Evolutionary conservation across 2,888 invertebrate genomes (phyloP), one percentile per base, ranked within the genome.

Genomic region (Azorinus chamasolen): DNA sequence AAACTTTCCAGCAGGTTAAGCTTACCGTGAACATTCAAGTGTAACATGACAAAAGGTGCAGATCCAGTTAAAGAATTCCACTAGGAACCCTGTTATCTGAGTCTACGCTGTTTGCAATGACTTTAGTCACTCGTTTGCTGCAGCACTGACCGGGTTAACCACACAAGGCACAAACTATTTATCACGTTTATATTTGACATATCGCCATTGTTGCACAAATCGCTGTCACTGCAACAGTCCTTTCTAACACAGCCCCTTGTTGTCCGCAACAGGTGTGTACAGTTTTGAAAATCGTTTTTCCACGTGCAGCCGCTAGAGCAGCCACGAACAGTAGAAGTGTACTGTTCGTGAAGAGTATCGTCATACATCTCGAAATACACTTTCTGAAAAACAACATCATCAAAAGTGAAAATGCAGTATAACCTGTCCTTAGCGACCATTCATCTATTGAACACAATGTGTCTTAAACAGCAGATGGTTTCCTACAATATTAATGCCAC

Each of bases 371-470:
- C 83, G 58, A 85, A 87, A 46, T 83, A 77, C 10, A 87, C 88
- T 82, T 88, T 89, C 89, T 89, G 88, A 55, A 83, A 79, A 24
- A 53, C n/a, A n/a, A n/a, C n/a, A n/a, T n/a, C n/a, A n/a, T n/a
- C n/a, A n/a, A n/a, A n/a, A n/a, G n/a, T n/a, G 45, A 16, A 54
- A 61, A 10, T 10, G 32, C 4, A 32, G 4, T 4, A 32, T 4
- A 32, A 32, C 10, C 10, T 6, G 32, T 10, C 32, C 32, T 10
- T 32, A 32, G 10, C 32, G 10, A 32, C 4, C 32, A 6, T 32
- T 32, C 5, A 10, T 10, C 32, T 10, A 10, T 4, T 32, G 32
- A 32, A 32, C 5, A 32, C 32, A 32, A 6, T 32, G 5, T 32
- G 5, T 32, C 32, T 10, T 10, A 32, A 32, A 6, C 4, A 32